Evolutionary conservation across 2,888 invertebrate genomes (phyloP).

Genomic region (Conus canariensis): DNA sequence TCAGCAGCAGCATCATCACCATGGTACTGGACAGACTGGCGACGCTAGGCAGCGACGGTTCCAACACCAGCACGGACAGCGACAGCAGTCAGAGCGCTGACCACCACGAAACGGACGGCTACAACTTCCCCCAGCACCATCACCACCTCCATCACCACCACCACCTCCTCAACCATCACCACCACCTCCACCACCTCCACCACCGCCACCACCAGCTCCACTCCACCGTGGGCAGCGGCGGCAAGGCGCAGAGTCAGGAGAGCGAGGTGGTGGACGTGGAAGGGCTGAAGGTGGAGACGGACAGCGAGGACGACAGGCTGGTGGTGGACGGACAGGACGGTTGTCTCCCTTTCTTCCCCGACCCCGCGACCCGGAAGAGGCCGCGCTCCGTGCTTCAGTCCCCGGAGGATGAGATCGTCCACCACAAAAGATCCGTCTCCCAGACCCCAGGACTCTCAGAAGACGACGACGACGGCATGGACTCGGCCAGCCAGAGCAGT

Average conservation of each 20-base stretch:
- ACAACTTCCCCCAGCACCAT: constrained; percentile 16
- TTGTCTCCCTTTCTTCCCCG: background rate
- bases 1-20: background rate
- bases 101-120: constrained; percentile 17
- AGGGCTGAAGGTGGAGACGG: constrained; percentile 25
- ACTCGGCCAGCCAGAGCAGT: constrained; percentile 27
- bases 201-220: background rate
- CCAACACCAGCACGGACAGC: constrained; percentile 38
- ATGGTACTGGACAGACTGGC: constrained; percentile 28
- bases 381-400: background rate
- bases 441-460: background rate
- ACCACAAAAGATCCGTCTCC: background rate
- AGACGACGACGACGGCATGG: background rate
- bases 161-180: background rate
- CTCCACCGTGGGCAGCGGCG: background rate
- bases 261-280: constrained; percentile 10
- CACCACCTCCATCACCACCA: constrained; percentile 24
- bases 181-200: background rate
- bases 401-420: background rate
- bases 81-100: constrained; percentile 42
- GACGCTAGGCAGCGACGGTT: constrained; percentile 41
- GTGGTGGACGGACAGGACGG: constrained; percentile 22
- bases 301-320: constrained; percentile 36
- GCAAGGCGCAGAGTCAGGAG: background rate
- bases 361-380: background rate